Conservation (phyloP, 2,113 vertebrate species). For the human (Homo sapiens) region GRCh38 chrY:2650501-2651000, state of each 20-base stretch:
- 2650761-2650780: background rate
- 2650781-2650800: accelerated
- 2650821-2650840: too few species aligned
- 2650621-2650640: background rate
- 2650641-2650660: too few species aligned
- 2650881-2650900: accelerated
- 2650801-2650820: background rate
- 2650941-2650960: background rate
- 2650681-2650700: background rate
- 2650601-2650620: too few species aligned
- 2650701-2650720: background rate
- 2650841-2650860: background rate
- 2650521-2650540: background rate
- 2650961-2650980: accelerated
- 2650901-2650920: too few species aligned
- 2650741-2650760: accelerated
- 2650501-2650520: background rate
- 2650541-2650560: too few species aligned
- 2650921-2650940: accelerated
- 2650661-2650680: background rate
- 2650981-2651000: background rate
- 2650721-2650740: background rate
- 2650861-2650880: accelerated
- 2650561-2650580: too few species aligned
- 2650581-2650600: too few species aligned